phyloP scores from a whole-genome alignment of 1,140 invertebrate species.

The Colletes latitarsis region DNA sequence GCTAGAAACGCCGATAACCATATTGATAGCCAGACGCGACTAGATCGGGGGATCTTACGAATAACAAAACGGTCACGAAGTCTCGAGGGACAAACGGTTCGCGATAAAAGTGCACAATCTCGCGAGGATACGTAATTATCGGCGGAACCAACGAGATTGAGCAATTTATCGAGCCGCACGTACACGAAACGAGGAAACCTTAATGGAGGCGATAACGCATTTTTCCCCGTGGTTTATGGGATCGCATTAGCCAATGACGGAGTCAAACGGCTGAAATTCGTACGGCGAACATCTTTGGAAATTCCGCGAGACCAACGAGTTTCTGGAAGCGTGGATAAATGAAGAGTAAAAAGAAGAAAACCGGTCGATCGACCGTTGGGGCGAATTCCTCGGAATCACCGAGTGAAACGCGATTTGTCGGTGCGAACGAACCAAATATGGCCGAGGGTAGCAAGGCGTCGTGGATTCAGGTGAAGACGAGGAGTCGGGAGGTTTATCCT shows the following conservation, averaged over 20 bases:
- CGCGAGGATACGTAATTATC: background rate
- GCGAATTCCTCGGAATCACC: conserved; percentile 50
- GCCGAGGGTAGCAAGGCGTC: conserved; percentile 24
- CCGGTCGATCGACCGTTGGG: conserved; percentile 18
- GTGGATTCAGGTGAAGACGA: conserved; percentile 56
- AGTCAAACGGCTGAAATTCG: background rate
- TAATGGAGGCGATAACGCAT: conserved; percentile 4
- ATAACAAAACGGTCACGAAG: too few relatives aligned
- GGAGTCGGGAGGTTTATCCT: conserved; percentile 62
- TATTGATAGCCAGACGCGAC: too few relatives aligned
- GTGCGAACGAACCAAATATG: conserved; percentile 53
- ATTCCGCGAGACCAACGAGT: background rate
- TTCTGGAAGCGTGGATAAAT: background rate
- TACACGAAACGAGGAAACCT: background rate
- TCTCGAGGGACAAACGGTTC: background rate
- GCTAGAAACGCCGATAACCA: too few relatives aligned
- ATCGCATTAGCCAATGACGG: conserved; percentile 3
- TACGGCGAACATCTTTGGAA: background rate
- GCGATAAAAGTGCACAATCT: background rate
- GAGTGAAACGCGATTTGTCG: conserved; percentile 52
- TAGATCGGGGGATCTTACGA: too few relatives aligned
- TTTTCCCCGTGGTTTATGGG: background rate
- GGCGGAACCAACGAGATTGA: background rate
- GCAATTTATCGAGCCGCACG: background rate
- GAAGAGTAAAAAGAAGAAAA: background rate